These are phyloP conservation scores for Hirtodrosophila confusa DNA, from an alignment of 2,888 invertebrate genomes.

Conservation along the genomic window DNA sequence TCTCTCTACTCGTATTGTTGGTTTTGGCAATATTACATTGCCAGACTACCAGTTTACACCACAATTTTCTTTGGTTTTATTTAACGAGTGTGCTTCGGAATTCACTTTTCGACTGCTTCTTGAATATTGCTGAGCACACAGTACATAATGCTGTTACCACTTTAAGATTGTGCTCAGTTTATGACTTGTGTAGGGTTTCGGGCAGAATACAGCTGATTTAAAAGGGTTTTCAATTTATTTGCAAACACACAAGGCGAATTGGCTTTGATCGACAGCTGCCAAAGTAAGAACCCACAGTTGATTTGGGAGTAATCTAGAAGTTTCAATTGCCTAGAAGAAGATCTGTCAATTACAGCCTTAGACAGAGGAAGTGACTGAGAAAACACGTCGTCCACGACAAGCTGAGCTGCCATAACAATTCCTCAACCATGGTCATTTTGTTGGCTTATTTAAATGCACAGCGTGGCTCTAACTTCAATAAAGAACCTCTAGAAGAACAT, in stretches of 20 bases:
- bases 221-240: slow-evolving; percentile 16
- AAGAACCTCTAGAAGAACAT: background rate
- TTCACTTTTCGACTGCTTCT: background rate
- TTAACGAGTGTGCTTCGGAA: slow-evolving; percentile 7
- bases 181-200: background rate
- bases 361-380: background rate
- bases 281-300: background rate
- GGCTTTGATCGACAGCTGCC: slow-evolving; percentile 21
- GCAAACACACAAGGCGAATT: background rate
- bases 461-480: slow-evolving; percentile 13
- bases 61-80: slow-evolving; percentile 26
- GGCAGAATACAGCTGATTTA: background rate
- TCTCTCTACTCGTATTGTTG: background rate
- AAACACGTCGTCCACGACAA: too few relatives aligned
- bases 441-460: slow-evolving; percentile 29
- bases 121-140: background rate
- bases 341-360: slow-evolving; percentile 16
- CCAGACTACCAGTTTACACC: slow-evolving; percentile 9
- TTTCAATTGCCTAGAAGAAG: slow-evolving; percentile 9
- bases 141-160: slow-evolving; percentile 17
- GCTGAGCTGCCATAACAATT: slow-evolving; percentile 6
- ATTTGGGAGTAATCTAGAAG: slow-evolving; percentile 1
- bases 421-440: slow-evolving; percentile 1
- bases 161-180: slow-evolving; percentile 7
- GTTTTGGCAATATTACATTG: slow-evolving; percentile 3